These are phyloP conservation scores for Dicrostonyx torquatus DNA, from an alignment of 2,797 vertebrate genomes.

Conservation along the genomic window DNA sequence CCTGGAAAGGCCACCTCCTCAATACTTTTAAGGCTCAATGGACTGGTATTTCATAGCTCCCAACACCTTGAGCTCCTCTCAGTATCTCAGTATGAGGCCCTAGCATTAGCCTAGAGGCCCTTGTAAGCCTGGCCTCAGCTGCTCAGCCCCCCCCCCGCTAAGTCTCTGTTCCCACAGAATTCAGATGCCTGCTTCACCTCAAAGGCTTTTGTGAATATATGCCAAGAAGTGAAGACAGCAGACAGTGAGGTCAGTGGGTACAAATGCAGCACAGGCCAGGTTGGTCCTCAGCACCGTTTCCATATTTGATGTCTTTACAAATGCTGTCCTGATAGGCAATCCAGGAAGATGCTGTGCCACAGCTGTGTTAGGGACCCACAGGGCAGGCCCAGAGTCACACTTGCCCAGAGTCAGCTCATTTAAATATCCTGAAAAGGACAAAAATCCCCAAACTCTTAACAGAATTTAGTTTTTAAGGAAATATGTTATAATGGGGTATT, in stretches of 20 bases:
- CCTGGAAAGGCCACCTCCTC: neutral
- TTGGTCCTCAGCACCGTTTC: neutral
- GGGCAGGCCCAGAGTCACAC: neutral
- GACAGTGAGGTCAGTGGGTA: neutral
- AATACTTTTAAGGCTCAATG: neutral
- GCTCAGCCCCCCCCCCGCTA: neutral
- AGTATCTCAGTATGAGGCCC: neutral
- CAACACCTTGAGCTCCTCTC: neutral
- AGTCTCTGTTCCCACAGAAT: neutral
- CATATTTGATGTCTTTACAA: neutral
- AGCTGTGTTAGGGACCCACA: neutral
- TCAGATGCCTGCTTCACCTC: neutral
- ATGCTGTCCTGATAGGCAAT: neutral
- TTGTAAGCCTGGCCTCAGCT: neutral
- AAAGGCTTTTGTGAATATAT: neutral
- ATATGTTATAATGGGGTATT: slow-evolving; percentile 24
- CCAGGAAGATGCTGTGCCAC: neutral
- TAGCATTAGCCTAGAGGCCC: neutral
- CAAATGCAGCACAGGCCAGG: neutral
- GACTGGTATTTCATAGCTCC: neutral
- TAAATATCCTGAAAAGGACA: slow-evolving; percentile 23
- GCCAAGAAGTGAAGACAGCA: no score
- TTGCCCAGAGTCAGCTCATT: slow-evolving; percentile 27
- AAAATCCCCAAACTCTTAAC: neutral
- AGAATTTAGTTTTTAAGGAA: slow-evolving; percentile 66